phyloP scores from a whole-genome alignment of 2,113 vertebrate genomes.

The Suncus etruscus region DNA sequence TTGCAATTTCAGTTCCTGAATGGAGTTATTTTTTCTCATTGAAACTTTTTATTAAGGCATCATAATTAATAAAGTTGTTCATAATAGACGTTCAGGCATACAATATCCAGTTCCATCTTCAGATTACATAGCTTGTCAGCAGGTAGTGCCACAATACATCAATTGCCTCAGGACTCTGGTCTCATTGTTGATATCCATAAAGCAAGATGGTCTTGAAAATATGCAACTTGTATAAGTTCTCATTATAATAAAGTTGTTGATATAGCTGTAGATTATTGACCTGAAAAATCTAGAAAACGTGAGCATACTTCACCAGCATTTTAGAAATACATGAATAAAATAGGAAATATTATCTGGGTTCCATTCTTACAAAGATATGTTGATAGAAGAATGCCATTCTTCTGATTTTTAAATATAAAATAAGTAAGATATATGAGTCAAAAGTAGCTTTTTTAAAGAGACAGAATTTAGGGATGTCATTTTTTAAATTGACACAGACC shows the following conservation, averaged over 20 bases:
- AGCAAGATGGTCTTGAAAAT: constrained; percentile 2
- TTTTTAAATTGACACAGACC: constrained; percentile 31
- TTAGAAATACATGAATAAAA: constrained; percentile 18
- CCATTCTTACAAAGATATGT: neutral
- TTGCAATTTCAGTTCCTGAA: neutral
- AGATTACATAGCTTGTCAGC: constrained; percentile 56
- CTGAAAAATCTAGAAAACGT: constrained; percentile 60
- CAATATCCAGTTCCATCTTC: constrained; percentile 15
- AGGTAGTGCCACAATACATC: constrained; percentile 64
- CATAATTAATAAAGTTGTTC: no score
- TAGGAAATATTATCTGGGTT: neutral
- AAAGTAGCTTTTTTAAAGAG: constrained; percentile 4
- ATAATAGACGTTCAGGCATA: no score
- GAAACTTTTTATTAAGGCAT: no score
- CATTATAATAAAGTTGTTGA: constrained; percentile 45
- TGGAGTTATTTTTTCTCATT: neutral
- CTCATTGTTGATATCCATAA: constrained; percentile 15
- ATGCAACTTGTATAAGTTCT: constrained; percentile 33
- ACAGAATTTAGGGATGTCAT: neutral
- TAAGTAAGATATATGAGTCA: neutral
- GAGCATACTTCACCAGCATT: constrained; percentile 41
- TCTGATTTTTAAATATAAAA: constrained; percentile 7
- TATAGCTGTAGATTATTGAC: constrained; percentile 22
- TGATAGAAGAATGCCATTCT: neutral
- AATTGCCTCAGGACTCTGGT: neutral